Percentiles rank a stretch among this genome's conserved stretches.
These are phyloP conservation scores for Ametastegia equiseti DNA, from an alignment of 2,888 invertebrate species.

Conservation along the genomic window DNA sequence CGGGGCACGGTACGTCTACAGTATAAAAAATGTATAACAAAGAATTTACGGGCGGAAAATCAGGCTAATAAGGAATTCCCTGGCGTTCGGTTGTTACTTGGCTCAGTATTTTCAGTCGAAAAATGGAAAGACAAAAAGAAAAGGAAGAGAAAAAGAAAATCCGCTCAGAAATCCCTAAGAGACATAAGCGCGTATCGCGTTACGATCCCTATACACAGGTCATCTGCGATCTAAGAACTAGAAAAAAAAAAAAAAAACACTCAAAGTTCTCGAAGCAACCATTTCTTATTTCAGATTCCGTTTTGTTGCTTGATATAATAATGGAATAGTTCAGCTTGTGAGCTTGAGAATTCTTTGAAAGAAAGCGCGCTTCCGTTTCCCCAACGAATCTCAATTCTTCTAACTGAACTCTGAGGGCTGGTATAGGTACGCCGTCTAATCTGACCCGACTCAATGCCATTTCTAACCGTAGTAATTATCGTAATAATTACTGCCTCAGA, in stretches of 20 bases:
- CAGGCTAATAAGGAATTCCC: slow-evolving; percentile 43
- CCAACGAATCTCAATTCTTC: slow-evolving; percentile 23
- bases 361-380: neutral
- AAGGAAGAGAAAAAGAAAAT: too few species aligned
- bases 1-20: too few species aligned
- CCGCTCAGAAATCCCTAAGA: neutral
- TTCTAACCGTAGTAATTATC: slow-evolving; percentile 17
- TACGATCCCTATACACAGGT: neutral
- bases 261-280: too few species aligned
- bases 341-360: slow-evolving; percentile 28
- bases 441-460: neutral
- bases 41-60: slow-evolving; percentile 24
- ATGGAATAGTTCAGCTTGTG: neutral
- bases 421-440: neutral
- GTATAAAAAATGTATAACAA: slow-evolving; percentile 15
- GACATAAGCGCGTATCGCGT: neutral
- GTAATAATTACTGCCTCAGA: neutral
- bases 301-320: neutral
- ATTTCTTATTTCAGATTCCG: neutral
- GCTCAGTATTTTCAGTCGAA: neutral
- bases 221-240: neutral
- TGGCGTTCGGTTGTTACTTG: slow-evolving; percentile 2
- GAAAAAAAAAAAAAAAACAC: too few species aligned
- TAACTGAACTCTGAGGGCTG: slow-evolving; percentile 2
- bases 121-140: neutral